These are phyloP conservation scores for Limulus polyphemus DNA, from an alignment of 2,888 invertebrate genomes.

Conservation along the genomic window DNA sequence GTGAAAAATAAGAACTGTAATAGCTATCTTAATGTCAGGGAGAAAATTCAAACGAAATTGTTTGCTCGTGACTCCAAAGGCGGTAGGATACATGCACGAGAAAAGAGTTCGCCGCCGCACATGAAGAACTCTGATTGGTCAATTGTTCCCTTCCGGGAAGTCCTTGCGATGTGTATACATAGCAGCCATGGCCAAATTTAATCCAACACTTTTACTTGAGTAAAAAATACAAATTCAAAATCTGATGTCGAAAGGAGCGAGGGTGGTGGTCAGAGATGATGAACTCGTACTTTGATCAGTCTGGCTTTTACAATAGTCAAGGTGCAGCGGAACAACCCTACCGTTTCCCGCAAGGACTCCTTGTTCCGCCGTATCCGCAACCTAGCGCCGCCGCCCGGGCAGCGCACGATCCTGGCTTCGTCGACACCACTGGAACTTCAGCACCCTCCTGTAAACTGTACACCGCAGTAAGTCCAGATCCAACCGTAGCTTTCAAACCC, in stretches of 20 bases:
- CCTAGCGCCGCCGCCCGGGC: slow-evolving; percentile 29
- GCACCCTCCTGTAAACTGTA: slow-evolving; percentile 25
- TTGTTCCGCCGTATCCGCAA: slow-evolving; percentile 58
- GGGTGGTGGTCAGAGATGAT: slow-evolving; percentile 40
- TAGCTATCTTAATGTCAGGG: no score
- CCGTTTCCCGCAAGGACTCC: slow-evolving; percentile 63
- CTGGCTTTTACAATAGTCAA: slow-evolving; percentile 85
- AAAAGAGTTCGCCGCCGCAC: no score
- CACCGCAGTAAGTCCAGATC: slow-evolving; percentile 19
- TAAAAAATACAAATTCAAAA: slow-evolving; percentile 14
- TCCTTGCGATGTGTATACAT: slow-evolving; percentile 9
- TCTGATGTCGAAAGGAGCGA: slow-evolving; percentile 1
- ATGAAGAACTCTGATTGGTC: no score
- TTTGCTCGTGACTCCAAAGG: no score
- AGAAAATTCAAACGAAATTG: no score
- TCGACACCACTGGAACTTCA: slow-evolving; percentile 7
- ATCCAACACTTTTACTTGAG: slow-evolving; percentile 15
- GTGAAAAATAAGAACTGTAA: no score
- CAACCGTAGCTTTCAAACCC: slow-evolving; percentile 21
- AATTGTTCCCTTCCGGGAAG: no score
- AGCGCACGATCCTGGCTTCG: slow-evolving; percentile 12
- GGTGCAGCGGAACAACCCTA: slow-evolving; percentile 52
- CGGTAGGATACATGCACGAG: no score
- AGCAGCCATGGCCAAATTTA: slow-evolving; percentile 18
- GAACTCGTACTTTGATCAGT: slow-evolving; percentile 95